phyloP scores from a whole-genome alignment of 2,888 invertebrate species.

The Phortica magna region DNA sequence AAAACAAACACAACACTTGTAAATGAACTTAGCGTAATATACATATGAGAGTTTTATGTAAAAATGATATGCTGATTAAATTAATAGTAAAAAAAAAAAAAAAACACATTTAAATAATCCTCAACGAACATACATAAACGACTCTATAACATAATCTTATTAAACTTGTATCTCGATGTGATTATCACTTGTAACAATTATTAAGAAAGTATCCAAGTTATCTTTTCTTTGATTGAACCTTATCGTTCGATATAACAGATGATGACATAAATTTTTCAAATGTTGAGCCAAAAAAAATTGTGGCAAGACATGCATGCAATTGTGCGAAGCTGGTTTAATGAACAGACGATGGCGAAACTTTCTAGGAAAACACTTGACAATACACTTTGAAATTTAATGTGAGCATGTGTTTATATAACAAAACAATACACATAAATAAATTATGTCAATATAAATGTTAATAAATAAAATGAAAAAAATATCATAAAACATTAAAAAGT shows the following conservation, averaged over 20 bases:
- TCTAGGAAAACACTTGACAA: slow-evolving; percentile 69
- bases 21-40: slow-evolving; percentile 38
- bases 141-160: neutral
- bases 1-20: slow-evolving; percentile 24
- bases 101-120: neutral
- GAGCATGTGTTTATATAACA: slow-evolving; percentile 41
- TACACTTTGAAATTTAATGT: slow-evolving; percentile 69
- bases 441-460: slow-evolving; percentile 34
- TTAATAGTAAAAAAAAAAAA: slow-evolving; percentile 43
- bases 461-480: slow-evolving; percentile 23
- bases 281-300: slow-evolving; percentile 22
- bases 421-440: slow-evolving; percentile 33
- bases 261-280: slow-evolving; percentile 28
- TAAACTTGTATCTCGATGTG: neutral
- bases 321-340: neutral
- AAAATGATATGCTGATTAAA: slow-evolving; percentile 69
- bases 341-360: slow-evolving; percentile 23
- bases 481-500: neutral
- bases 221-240: slow-evolving; percentile 22
- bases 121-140: neutral
- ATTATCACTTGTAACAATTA: slow-evolving; percentile 1
- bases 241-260: neutral
- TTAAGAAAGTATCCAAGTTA: slow-evolving; percentile 29
- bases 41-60: slow-evolving; percentile 55
- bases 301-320: neutral